phyloP scores from a whole-genome alignment of 2,797 vertebrate species.

The Myotis vivesi region DNA sequence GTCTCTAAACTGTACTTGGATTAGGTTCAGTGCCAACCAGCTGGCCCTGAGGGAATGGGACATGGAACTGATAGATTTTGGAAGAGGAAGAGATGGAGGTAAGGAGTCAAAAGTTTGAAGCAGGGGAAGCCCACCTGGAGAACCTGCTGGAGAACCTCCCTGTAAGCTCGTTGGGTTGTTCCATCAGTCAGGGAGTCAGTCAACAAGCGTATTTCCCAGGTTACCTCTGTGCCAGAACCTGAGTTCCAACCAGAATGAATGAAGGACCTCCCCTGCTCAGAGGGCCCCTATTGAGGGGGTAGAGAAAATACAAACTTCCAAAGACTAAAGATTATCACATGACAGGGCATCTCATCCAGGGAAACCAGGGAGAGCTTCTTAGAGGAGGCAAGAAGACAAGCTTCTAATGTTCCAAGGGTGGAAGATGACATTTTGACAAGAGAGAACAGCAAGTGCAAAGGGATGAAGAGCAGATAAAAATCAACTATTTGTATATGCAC shows the following conservation, averaged over 20 bases:
- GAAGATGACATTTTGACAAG: background rate
- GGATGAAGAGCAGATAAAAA: background rate
- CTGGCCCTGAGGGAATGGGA: background rate
- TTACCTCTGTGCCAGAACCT: background rate
- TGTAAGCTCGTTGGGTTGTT: background rate
- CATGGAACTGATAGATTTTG: background rate
- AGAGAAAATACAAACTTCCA: background rate
- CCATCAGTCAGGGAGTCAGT: background rate
- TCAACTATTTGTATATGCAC: background rate
- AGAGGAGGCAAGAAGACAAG: background rate
- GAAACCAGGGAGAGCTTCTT: background rate
- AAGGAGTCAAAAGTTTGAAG: background rate
- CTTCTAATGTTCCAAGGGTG: background rate
- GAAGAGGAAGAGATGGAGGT: background rate
- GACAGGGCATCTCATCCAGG: background rate
- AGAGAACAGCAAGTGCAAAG: background rate
- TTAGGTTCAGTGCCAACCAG: background rate
- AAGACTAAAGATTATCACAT: background rate
- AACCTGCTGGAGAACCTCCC: background rate
- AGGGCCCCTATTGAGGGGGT: background rate
- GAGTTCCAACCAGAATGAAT: background rate
- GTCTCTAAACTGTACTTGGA: background rate
- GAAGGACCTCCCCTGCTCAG: too few relatives aligned
- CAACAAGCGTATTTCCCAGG: background rate
- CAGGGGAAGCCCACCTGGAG: background rate